Evolutionary conservation across 92 coral and sea anemone species (phyloP).

Genomic region (Umimayanthus chanpuru): DNA sequence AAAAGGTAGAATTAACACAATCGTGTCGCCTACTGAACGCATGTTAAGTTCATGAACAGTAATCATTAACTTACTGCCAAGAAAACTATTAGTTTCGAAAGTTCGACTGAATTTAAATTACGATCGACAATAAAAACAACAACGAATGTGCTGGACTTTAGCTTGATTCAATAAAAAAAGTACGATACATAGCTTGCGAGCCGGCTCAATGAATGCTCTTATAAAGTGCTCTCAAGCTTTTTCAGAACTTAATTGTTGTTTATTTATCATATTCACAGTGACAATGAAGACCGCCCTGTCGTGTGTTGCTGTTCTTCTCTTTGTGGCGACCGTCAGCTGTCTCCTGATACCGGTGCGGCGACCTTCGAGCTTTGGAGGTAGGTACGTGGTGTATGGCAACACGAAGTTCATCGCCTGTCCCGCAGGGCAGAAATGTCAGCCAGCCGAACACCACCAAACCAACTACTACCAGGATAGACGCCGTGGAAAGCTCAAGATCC

Average conservation of each 20-base stretch:
- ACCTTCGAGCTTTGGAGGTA: not conserved
- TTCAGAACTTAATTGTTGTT: not conserved
- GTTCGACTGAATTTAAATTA: too few species aligned
- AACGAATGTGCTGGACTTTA: too few species aligned
- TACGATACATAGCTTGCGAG: too few species aligned
- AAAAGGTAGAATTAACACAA: too few species aligned
- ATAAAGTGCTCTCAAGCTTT: not conserved
- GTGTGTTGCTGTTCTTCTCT: not conserved
- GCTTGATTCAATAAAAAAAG: too few species aligned
- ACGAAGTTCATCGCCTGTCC: not conserved
- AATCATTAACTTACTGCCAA: too few species aligned
- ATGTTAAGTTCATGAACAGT: too few species aligned
- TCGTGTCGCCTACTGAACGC: too few species aligned
- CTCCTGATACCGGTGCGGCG: not conserved
- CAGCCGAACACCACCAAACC: not conserved
- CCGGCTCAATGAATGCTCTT: not conserved
- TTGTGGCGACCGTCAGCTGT: not conserved
- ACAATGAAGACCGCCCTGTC: not conserved
- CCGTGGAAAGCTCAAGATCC: too few species aligned
- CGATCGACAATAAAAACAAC: too few species aligned
- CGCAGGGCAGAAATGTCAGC: too few species aligned
- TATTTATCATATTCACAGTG: not conserved
- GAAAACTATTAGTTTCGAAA: too few species aligned
- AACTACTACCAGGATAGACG: not conserved
- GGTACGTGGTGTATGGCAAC: constrained; percentile 23